Percentiles rank a stretch among this genome's conserved stretches.
These are phyloP conservation scores for Avahi laniger DNA, from an alignment of 2,797 vertebrate genomes.

Conservation along the genomic window DNA sequence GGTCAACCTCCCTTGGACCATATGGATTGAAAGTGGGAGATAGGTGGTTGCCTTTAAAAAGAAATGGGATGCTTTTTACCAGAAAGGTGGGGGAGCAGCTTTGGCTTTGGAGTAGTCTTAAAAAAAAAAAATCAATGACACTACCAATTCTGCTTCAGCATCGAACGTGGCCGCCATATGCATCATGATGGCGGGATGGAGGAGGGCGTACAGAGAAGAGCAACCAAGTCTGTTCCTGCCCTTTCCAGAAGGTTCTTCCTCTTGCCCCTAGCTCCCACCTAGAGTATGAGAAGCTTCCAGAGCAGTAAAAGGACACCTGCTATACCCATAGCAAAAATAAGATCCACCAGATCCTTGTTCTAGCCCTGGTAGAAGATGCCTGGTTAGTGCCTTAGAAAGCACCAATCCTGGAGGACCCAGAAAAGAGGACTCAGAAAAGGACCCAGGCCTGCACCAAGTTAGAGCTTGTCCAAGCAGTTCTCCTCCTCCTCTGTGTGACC, in stretches of 20 bases:
- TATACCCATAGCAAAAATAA: not conserved
- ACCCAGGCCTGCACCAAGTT: not conserved
- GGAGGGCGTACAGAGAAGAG: not conserved
- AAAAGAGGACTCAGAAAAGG: not conserved
- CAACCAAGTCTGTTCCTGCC: not conserved
- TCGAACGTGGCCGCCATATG: too few relatives aligned
- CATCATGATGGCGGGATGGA: not conserved
- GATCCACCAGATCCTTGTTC: not conserved
- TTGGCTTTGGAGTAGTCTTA: not conserved
- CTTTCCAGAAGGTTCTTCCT: not conserved
- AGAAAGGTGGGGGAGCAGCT: not conserved
- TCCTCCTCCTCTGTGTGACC: not conserved
- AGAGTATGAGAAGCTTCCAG: not conserved
- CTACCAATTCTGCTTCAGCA: not conserved
- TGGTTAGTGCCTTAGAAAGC: not conserved
- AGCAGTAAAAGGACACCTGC: not conserved
- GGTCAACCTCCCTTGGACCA: not conserved
- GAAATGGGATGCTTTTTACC: not conserved
- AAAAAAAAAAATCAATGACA: not conserved
- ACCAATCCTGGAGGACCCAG: not conserved
- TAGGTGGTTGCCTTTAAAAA: not conserved
- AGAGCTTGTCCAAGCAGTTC: not conserved
- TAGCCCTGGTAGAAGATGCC: not conserved
- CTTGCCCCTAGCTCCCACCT: not conserved
- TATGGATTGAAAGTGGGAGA: not conserved